phyloP scores from a whole-genome alignment of 2,113 vertebrate species.

The Albula goreensis region DNA sequence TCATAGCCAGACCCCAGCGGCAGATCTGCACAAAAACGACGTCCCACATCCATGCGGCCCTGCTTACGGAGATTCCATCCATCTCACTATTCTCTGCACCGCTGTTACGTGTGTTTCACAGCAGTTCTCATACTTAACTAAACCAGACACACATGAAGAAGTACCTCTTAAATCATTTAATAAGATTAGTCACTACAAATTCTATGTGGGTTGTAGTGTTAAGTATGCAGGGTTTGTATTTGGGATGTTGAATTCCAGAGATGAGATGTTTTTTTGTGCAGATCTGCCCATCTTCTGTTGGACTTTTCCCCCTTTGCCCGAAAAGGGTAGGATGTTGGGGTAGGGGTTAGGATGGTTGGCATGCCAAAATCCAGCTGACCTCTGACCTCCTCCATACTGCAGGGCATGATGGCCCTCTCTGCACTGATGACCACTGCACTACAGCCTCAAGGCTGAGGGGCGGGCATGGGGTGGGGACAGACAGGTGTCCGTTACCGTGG shows the following conservation, averaged over 20 bases:
- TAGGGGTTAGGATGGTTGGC: neutral
- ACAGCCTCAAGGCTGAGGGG: constrained; percentile 18
- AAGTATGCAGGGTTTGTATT: neutral
- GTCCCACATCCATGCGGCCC: neutral
- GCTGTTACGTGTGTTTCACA: too few species aligned
- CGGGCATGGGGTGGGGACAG: neutral
- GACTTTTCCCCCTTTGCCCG: neutral
- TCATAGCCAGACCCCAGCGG: constrained; percentile 73
- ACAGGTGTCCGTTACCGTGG: neutral
- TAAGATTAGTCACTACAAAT: too few species aligned
- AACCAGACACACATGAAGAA: too few species aligned
- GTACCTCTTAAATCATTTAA: too few species aligned
- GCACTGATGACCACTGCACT: constrained; percentile 51
- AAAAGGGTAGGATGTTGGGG: too few species aligned
- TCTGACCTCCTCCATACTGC: neutral
- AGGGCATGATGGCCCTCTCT: neutral
- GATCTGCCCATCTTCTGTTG: neutral
- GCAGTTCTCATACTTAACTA: too few species aligned
- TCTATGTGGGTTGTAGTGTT: too few species aligned
- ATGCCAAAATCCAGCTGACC: neutral
- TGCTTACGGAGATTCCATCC: too few species aligned
- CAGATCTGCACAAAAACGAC: neutral
- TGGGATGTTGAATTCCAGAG: neutral
- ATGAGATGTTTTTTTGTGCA: too few species aligned
- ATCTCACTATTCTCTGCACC: too few species aligned